Evolutionary conservation across 2,888 invertebrate species (phyloP).

Genomic region (Caenorhabditis becei): DNA sequence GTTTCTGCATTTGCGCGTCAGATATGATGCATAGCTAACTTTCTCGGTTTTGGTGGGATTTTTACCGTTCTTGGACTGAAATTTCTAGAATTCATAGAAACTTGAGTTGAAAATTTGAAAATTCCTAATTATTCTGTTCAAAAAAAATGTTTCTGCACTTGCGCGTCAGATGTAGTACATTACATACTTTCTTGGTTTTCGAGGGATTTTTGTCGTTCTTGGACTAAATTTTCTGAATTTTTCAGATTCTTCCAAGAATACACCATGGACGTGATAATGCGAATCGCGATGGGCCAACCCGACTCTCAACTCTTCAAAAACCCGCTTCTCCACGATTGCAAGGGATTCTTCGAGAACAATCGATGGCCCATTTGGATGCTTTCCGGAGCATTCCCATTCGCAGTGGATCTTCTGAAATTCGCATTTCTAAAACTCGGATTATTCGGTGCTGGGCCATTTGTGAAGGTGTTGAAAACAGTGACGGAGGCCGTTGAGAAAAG

Average conservation of each 20-base stretch:
- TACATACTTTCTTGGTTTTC: no score
- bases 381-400: slow-evolving; percentile 26
- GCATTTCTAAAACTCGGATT: slow-evolving; percentile 5
- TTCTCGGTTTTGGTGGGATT: no score
- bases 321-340: slow-evolving; percentile 21
- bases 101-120: no score
- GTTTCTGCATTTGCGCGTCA: no score
- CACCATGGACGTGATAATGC: slow-evolving; percentile 84
- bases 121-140: no score
- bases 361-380: slow-evolving; percentile 38
- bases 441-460: slow-evolving; percentile 31
- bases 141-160: no score
- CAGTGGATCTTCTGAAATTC: slow-evolving; percentile 10
- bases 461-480: slow-evolving; percentile 24
- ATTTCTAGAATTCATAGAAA: no score
- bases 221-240: no score
- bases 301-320: slow-evolving; percentile 51
- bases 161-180: no score
- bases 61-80: no score
- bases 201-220: no score
- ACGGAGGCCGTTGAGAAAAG: slow-evolving; percentile 49
- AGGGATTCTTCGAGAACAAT: slow-evolving; percentile 44
- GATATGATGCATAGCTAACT: no score
- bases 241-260: slow-evolving; percentile 82
- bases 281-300: slow-evolving; percentile 83